Percentiles rank a stretch among this genome's conserved stretches.
These are phyloP conservation scores for Ariopsis seemanni DNA, from an alignment of 2,113 vertebrate species.

Conservation along the genomic window DNA sequence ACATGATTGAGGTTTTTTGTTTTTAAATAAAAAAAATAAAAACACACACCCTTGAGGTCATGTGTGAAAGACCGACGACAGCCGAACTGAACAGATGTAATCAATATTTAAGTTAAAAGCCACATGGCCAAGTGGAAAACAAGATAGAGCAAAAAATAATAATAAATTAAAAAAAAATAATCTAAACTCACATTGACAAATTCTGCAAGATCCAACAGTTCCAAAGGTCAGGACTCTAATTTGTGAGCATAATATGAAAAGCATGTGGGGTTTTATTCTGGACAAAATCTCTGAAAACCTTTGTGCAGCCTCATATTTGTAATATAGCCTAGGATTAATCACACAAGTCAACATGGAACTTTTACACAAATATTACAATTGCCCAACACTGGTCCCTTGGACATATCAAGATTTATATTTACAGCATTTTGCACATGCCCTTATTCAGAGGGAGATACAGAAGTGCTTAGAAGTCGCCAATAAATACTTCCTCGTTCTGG, in stretches of 20 bases:
- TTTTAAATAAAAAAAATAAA: no score
- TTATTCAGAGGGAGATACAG: background rate
- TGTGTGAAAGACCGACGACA: background rate
- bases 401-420: background rate
- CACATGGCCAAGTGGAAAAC: background rate
- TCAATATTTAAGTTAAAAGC: background rate
- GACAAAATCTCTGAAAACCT: background rate
- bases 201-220: background rate
- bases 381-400: background rate
- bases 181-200: background rate
- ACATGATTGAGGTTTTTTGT: no score
- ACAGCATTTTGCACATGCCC: background rate
- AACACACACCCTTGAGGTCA: background rate
- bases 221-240: background rate
- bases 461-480: background rate
- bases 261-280: background rate
- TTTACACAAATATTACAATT: background rate
- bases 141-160: background rate
- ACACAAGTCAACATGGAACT: background rate
- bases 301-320: background rate
- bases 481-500: background rate
- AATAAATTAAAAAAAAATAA: background rate
- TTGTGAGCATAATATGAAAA: background rate
- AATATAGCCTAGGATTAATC: background rate
- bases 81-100: background rate